Percentiles rank a stretch among this genome's conserved stretches.
These are phyloP conservation scores for Gymnocheta viridis DNA, from an alignment of 2,888 invertebrate species.

Conservation along the genomic window DNA sequence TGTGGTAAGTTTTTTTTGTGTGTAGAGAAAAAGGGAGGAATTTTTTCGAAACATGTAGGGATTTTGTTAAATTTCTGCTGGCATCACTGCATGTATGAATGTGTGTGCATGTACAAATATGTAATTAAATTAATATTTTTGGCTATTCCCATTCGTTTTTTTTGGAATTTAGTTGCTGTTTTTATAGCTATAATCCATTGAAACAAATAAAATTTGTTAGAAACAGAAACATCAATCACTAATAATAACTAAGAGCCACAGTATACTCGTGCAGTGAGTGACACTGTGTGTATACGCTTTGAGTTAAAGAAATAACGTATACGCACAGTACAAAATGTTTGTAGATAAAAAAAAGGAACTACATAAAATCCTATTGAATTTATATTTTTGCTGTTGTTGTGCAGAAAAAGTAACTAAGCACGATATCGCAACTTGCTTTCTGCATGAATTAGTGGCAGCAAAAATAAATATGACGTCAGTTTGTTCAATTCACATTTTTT, in stretches of 20 bases:
- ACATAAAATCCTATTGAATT: neutral
- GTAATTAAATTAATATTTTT: too few species aligned
- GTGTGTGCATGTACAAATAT: too few species aligned
- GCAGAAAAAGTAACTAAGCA: slow-evolving; percentile 20
- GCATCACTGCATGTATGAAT: too few species aligned
- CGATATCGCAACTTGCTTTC: slow-evolving; percentile 48
- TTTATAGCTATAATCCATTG: too few species aligned
- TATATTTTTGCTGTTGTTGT: neutral
- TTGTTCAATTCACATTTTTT: slow-evolving; percentile 44
- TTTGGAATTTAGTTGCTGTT: too few species aligned
- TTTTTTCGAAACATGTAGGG: too few species aligned
- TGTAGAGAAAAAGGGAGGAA: too few species aligned
- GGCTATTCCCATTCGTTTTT: too few species aligned
- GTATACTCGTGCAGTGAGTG: neutral
- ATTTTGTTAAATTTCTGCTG: too few species aligned
- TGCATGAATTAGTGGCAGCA: slow-evolving; percentile 29
- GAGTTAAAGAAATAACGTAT: slow-evolving; percentile 12
- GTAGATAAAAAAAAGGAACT: neutral
- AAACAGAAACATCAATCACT: neutral
- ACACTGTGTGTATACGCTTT: neutral
- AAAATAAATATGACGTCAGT: slow-evolving; percentile 58
- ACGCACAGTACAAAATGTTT: slow-evolving; percentile 13
- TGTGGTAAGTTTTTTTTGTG: too few species aligned
- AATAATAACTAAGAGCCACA: neutral
- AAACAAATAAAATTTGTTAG: too few species aligned